Conservation (phyloP, 2,888 invertebrate genomes). For the Calephelis perditalis region DNA sequence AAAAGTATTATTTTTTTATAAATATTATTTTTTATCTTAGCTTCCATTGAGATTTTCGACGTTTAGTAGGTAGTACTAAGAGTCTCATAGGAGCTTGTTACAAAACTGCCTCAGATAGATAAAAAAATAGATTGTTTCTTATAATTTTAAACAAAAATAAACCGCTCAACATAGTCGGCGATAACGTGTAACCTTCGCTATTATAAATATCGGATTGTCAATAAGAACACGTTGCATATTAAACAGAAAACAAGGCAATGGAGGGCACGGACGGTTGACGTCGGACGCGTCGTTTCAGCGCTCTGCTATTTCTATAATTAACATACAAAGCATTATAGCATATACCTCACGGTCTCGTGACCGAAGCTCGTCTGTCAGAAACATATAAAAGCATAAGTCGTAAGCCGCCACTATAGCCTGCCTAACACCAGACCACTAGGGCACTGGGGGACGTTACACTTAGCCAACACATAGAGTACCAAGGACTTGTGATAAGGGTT, state of each 20-base stretch:
- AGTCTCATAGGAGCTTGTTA: too few relatives aligned
- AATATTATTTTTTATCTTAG: too few relatives aligned
- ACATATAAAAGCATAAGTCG: conserved; percentile 12
- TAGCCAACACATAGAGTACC: not conserved
- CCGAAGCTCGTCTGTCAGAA: conserved; percentile 25
- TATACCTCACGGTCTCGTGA: conserved; percentile 30
- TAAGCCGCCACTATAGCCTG: conserved; percentile 13
- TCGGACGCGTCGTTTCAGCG: conserved; percentile 19
- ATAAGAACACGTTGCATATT: conserved; percentile 19
- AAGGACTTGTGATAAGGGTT: conserved; percentile 2
- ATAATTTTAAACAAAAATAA: too few relatives aligned
- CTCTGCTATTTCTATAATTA: conserved; percentile 33
- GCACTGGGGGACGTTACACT: not conserved
- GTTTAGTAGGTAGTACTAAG: too few relatives aligned
- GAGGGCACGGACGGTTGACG: conserved; percentile 17
- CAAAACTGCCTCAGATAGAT: too few relatives aligned
- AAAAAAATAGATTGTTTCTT: too few relatives aligned
- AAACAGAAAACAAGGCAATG: not conserved
- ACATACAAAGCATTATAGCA: conserved; percentile 34
- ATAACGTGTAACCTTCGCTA: not conserved
- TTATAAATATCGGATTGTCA: not conserved
- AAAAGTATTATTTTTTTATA: too few relatives aligned
- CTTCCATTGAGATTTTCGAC: too few relatives aligned
- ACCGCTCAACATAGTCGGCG: not conserved
- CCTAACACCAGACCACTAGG: conserved; percentile 11